Percentiles rank a stretch among this genome's conserved stretches.
phyloP scores from a whole-genome alignment of 2,797 vertebrate genomes.

The Aphelocoma californica region DNA sequence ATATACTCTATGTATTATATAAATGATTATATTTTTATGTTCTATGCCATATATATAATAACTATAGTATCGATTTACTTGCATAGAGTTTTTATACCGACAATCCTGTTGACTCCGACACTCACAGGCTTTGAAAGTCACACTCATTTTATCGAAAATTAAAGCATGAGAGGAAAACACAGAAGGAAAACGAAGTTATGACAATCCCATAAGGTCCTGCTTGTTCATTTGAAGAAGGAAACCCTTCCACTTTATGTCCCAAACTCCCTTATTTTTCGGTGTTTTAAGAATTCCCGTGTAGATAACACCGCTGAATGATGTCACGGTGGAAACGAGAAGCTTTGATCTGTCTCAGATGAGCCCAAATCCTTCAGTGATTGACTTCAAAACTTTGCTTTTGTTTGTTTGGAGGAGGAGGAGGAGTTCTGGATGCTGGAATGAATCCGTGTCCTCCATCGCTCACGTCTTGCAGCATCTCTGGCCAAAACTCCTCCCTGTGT shows the following conservation, averaged over 20 bases:
- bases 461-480: neutral
- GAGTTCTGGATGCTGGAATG: neutral
- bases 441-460: neutral
- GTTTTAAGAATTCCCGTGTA: neutral
- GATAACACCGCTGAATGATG: neutral
- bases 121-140: neutral
- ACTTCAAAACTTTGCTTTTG: neutral
- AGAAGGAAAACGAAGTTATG: neutral
- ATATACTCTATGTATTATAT: neutral
- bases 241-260: neutral
- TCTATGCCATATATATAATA: neutral
- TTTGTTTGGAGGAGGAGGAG: neutral
- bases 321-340: neutral
- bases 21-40: neutral
- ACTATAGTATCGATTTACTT: neutral
- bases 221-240: neutral
- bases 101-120: neutral
- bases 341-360: conserved; percentile 46
- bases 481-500: conserved; percentile 23
- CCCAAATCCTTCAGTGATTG: neutral
- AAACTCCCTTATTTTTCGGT: neutral
- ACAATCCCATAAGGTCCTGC: neutral
- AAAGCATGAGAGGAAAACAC: neutral
- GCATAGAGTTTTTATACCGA: fast-evolving
- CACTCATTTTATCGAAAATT: neutral